A percentile compares a stretch with the other conserved stretches of the same genome.
Evolutionary conservation across 2,888 invertebrate genomes (phyloP).

Genomic region (Agriopis leucophaearia): DNA sequence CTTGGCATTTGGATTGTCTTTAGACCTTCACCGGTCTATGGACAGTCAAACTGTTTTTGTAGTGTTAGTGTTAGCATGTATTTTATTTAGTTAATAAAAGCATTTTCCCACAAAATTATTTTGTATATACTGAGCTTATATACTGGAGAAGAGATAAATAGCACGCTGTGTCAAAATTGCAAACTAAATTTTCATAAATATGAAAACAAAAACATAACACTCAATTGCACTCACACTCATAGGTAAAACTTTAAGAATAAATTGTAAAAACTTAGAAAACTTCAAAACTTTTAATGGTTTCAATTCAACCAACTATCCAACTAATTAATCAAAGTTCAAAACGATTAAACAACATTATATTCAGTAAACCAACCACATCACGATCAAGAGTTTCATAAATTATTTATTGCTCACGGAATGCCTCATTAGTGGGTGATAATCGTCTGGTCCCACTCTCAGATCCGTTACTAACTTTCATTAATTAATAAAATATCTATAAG

Average conservation of each 20-base stretch:
- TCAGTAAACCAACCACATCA: slow-evolving; percentile 28
- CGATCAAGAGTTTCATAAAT: slow-evolving; percentile 13
- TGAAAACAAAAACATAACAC: neutral
- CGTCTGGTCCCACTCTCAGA: slow-evolving; percentile 36
- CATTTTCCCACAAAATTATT: too few species aligned
- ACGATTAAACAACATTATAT: slow-evolving; percentile 17
- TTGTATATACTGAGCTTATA: too few species aligned
- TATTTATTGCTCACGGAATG: slow-evolving; percentile 30
- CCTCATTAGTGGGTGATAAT: slow-evolving; percentile 43
- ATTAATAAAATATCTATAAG: slow-evolving; percentile 24
- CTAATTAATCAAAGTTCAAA: slow-evolving; percentile 16
- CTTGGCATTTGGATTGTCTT: too few species aligned
- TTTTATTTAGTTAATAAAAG: too few species aligned
- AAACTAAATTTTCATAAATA: neutral
- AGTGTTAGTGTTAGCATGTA: too few species aligned
- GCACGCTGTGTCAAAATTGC: too few species aligned
- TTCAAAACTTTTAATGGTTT: slow-evolving; percentile 3
- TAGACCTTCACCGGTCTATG: too few species aligned
- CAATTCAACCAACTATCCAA: neutral
- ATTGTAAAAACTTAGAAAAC: neutral
- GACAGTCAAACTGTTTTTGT: too few species aligned
- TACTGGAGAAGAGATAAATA: too few species aligned
- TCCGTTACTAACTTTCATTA: slow-evolving; percentile 42
- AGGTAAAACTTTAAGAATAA: neutral
- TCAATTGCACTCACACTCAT: neutral